phyloP scores from a whole-genome alignment of 2,113 vertebrate species.

The Emydura subglobosa region DNA sequence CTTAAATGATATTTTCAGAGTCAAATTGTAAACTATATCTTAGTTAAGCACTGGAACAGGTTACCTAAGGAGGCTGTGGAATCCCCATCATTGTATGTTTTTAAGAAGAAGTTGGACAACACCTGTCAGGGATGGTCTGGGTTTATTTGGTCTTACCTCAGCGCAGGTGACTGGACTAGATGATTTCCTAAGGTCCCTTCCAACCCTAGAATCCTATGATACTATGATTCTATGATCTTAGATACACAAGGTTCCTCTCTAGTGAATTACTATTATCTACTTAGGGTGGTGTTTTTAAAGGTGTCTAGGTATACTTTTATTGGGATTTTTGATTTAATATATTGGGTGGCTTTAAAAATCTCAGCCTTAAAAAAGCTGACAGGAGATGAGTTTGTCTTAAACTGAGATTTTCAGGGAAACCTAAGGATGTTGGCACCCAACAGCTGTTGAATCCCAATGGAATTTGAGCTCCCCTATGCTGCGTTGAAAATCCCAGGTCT shows the following conservation, averaged over 20 bases:
- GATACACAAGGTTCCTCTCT: neutral
- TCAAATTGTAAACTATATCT: neutral
- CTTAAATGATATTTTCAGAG: neutral
- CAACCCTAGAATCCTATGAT: neutral
- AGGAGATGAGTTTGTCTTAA: neutral
- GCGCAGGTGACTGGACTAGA: neutral
- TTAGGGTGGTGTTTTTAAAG: conserved; percentile 43
- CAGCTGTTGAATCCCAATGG: neutral
- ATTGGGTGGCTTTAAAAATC: conserved; percentile 6
- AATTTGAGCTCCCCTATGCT: neutral
- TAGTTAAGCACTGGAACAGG: neutral
- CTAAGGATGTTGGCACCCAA: neutral
- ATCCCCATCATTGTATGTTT: neutral
- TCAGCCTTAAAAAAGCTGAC: neutral
- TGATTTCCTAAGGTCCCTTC: neutral
- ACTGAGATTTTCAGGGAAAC: conserved; percentile 20
- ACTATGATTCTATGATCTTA: neutral
- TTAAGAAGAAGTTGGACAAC: neutral
- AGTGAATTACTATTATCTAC: neutral
- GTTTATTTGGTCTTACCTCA: neutral
- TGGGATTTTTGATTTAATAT: neutral
- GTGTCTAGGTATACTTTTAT: conserved; percentile 29
- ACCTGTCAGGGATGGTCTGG: neutral
- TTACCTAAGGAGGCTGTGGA: neutral
- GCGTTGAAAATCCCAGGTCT: neutral